A percentile compares a stretch with the other conserved stretches of the same genome.
Conservation (phyloP, 2,888 invertebrate species). For the Dasysyrphus albostriatus region DNA sequence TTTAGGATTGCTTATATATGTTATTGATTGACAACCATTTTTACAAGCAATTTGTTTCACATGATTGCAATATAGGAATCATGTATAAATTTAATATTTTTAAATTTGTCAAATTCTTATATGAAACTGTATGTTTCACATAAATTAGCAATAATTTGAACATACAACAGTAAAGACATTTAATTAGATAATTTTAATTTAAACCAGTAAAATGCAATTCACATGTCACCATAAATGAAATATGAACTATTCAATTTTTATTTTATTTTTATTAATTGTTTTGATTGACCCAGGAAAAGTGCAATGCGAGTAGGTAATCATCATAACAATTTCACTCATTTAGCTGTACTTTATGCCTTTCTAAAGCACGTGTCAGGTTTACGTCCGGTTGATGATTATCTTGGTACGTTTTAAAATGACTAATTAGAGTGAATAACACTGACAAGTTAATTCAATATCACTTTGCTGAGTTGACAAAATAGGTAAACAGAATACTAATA, state of each 20-base stretch:
- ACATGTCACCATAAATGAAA: not conserved
- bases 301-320: not conserved
- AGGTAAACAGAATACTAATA: conserved; percentile 22
- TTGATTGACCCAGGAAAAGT: not conserved
- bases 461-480: not conserved
- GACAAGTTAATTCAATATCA: conserved; percentile 11
- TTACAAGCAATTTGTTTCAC: not conserved
- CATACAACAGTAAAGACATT: too few relatives aligned
- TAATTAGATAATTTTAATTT: not conserved
- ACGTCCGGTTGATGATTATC: conserved; percentile 9
- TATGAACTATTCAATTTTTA: not conserved
- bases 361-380: conserved; percentile 11
- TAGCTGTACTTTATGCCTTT: not conserved
- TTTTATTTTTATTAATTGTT: too few relatives aligned
- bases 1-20: conserved; percentile 25
- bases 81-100: conserved; percentile 1
- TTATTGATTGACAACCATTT: conserved; percentile 21
- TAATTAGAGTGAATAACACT: conserved; percentile 26
- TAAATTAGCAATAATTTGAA: too few relatives aligned
- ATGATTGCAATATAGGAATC: not conserved
- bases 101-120: too few relatives aligned
- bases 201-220: not conserved
- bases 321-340: not conserved
- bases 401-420: conserved; percentile 9
- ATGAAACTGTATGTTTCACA: too few relatives aligned